Percentiles rank a stretch among this genome's conserved stretches.
Conservation (phyloP, 2,888 invertebrate genomes). For the Hirudinaria manillensis region DNA sequence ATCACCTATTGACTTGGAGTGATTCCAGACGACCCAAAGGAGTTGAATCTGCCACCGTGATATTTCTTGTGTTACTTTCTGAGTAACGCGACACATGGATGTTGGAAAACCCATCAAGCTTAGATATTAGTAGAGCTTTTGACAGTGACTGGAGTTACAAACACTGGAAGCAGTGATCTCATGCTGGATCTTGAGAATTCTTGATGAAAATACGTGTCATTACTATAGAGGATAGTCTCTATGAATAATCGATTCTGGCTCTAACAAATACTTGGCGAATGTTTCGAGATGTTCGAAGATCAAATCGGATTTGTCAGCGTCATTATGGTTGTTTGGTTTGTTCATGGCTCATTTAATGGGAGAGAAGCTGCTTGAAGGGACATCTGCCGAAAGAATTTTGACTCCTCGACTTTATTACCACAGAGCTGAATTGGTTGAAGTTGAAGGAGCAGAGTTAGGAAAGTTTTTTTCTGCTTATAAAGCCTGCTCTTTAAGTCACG, state of each 20-base stretch:
- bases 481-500: no score
- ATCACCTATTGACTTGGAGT: neutral
- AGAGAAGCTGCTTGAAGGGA: no score
- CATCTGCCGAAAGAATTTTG: no score
- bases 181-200: neutral
- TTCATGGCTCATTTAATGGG: no score
- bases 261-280: neutral
- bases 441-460: no score
- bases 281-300: neutral
- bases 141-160: neutral
- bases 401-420: no score
- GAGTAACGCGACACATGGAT: neutral
- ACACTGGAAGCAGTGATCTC: neutral
- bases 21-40: neutral
- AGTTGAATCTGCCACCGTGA: neutral
- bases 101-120: neutral
- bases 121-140: neutral
- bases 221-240: neutral
- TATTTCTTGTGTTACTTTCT: neutral
- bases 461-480: no score
- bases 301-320: no score
- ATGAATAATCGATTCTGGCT: slow-evolving; percentile 9
- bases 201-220: slow-evolving; percentile 26
- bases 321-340: no score
- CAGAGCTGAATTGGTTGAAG: no score